Base-by-base conservation (phyloP, 1,140 invertebrate species). In the Papilio polytes region DNA sequence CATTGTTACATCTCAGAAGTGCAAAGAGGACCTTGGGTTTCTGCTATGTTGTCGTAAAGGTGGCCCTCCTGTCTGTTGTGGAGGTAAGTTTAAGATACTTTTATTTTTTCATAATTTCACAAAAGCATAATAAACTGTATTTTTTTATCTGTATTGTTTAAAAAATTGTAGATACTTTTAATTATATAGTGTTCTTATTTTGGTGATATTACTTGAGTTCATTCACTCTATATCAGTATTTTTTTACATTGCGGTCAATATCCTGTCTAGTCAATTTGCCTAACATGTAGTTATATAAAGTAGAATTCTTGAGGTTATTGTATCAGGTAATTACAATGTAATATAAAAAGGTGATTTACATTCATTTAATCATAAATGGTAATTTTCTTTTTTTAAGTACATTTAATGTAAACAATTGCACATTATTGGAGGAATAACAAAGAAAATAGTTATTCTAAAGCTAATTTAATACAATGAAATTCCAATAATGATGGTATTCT, bases 1-100 rank as follows among this genome's bases (percentile, higher is more conserved):
- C 97, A 0, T 89, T 98, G 3, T 95, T 99, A 22, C 97, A 97
- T 31, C 95, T 99, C 48, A 96, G 97, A 85, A 96, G 97, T 94
- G 98, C 98, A 1, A 97, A 98, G 88, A 96, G 98, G 84, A 96
- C 99, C 41, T 95, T 99, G 31, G 99, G 99, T 2, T 96, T 99
- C 15, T 99, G 98, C 89, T 99, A 99, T 92, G 98, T 99, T 22
- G 98, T 99, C 70, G 98, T 99, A 1, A 99, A 99, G 95, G 93
- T 94, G 41, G 93, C 93, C 7, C 86, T 94, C 6, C 87, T 94
- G 13, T 94, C 93, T 83, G 93, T 94, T 86, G 91, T 94, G 81
- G 93, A 94, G 88, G 93, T 94, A 81, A 90, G 89, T 86, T 26
- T 76, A 3, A 76, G 20, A 63, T n/a, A n/a, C n/a, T n/a, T n/a